Percentiles rank a stretch among this genome's conserved stretches.
These are phyloP conservation scores for Dryadula phaetusa DNA, from an alignment of 2,888 invertebrate genomes.

Conservation along the genomic window DNA sequence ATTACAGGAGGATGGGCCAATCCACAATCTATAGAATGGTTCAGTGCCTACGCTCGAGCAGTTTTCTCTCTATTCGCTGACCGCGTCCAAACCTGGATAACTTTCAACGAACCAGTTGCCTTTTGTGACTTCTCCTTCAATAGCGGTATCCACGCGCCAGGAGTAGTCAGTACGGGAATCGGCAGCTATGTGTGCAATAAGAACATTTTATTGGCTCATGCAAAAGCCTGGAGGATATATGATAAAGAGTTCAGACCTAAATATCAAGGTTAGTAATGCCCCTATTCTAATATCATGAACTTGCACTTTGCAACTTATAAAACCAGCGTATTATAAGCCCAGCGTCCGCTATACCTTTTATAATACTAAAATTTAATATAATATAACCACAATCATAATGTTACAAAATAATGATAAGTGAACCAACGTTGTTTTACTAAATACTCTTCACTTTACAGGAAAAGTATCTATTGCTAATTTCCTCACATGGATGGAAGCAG, in stretches of 20 bases:
- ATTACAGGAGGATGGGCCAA: conserved; percentile 85
- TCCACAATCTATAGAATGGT: conserved; percentile 71
- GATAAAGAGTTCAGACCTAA: conserved; percentile 75
- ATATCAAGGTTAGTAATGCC: conserved; percentile 74
- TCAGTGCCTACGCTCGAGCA: conserved; percentile 43
- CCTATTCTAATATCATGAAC: too few species aligned
- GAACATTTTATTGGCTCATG: conserved; percentile 84
- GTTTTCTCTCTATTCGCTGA: conserved; percentile 82
- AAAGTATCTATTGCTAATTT: conserved; percentile 5
- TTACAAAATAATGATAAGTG: too few species aligned
- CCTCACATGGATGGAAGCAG: conserved; percentile 9
- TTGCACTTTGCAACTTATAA: too few species aligned
- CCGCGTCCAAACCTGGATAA: conserved; percentile 84
- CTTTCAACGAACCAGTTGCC: conserved; percentile 82
- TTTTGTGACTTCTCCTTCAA: conserved; percentile 66
- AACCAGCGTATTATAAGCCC: too few species aligned
- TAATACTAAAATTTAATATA: too few species aligned
- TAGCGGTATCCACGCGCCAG: conserved; percentile 57
- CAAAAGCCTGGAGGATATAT: conserved; percentile 81
- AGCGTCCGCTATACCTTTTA: too few species aligned
- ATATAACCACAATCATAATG: too few species aligned
- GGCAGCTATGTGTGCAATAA: conserved; percentile 83
- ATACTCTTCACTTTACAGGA: too few species aligned
- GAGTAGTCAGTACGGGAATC: conserved; percentile 59
- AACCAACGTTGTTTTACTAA: too few species aligned